Percentiles rank a stretch among this genome's conserved stretches.
phyloP scores from a whole-genome alignment of 2,797 vertebrate species.

The Alosa sapidissima region DNA sequence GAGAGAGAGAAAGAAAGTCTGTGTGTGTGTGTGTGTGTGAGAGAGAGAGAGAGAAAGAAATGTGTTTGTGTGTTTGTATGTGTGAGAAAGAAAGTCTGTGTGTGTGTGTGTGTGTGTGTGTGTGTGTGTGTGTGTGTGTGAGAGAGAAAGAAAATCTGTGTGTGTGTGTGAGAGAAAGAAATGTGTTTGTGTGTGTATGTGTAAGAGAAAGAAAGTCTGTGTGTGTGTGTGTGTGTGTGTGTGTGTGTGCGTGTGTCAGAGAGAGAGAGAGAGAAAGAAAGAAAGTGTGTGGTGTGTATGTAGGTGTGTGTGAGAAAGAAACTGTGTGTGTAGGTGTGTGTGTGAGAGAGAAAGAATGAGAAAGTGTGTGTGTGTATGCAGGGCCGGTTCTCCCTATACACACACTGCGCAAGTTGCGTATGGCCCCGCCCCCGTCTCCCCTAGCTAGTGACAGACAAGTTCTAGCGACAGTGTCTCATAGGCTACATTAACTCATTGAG shows the following conservation, averaged over 20 bases:
- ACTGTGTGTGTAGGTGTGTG: too few relatives aligned
- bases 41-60: too few relatives aligned
- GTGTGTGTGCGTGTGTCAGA: neutral
- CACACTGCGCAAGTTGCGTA: too few relatives aligned
- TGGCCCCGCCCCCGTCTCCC: too few relatives aligned
- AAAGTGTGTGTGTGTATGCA: too few relatives aligned
- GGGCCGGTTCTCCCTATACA: too few relatives aligned
- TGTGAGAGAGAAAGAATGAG: too few relatives aligned
- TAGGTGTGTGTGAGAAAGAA: too few relatives aligned
- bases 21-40: conserved; percentile 61
- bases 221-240: neutral
- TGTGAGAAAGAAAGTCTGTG: neutral
- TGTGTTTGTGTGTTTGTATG: conserved; percentile 60
- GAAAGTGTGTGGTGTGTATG: conserved; percentile 42
- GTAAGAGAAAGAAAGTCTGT: neutral
- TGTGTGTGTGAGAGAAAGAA: neutral
- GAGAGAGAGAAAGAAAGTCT: too few relatives aligned
- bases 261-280: conserved; percentile 49
- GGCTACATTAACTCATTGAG: too few relatives aligned
- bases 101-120: neutral
- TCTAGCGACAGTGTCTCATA: too few relatives aligned
- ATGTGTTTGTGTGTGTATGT: neutral
- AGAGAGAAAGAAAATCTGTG: neutral
- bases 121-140: neutral
- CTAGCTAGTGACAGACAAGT: too few relatives aligned